Evolutionary conservation across 2,113 vertebrate genomes (phyloP), one percentile per base, ranked within the genome.

Genomic region (Euleptes europaea): DNA sequence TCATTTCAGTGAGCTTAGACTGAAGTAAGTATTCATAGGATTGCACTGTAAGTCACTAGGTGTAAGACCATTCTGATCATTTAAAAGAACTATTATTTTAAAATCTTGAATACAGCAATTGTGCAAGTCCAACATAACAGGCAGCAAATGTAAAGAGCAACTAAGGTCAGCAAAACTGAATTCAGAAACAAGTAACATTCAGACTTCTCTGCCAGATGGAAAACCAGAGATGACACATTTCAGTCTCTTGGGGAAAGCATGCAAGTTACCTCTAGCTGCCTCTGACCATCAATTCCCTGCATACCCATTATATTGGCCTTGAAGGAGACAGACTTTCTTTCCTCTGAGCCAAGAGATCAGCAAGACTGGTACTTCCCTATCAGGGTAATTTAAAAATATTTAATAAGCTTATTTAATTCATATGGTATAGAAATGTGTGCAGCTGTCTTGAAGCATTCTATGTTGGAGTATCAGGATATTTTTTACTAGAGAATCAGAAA

Each of bases 171-270:
- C 0, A 11, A 8, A 87, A 66, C 8, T 26, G 63, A 91, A 75
- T 31, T 85, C 66, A 78, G 66, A 63, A 79, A 82, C 42, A 73
- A n/a, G 42, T 84, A 74, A 85, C 42, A 38, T 89, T 0, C 0
- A 80, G 84, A 74, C n/a, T 90, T 90, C 70, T 54, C 47, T 81
- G 70, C 4, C 90, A 86, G 80, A 90, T 82, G 80, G 73, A 79
- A 91, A 86, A 91, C 12, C 83, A 71, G 40, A 80, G 80, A 82
- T 0, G 12, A 84, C 51, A 87, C 0, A 0, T 87, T 84, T 28
- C n/a, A 12, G 5, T 87, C 21, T 65, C 76, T 0, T 0, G 1
- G 0, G 82, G 33, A 42, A 84, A 85, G 69, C 21, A 80, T 78
- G 79, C 33, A 1, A 82, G 65, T 70, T 49, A 82, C 85, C 72